These are phyloP conservation scores for Eueides isabella DNA, from an alignment of 1,140 invertebrate genomes.

Conservation along the genomic window DNA sequence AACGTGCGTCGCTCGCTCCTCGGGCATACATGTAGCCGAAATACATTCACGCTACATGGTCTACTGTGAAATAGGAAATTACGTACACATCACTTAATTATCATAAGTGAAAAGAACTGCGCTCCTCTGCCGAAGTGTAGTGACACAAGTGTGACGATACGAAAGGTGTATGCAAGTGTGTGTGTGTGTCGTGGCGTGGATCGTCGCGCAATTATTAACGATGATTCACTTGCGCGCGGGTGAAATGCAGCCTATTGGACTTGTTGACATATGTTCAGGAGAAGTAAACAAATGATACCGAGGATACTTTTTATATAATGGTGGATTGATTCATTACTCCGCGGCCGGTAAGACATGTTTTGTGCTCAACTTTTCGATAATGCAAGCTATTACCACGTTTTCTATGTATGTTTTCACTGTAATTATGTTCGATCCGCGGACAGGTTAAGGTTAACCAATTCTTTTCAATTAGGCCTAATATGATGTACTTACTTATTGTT, in stretches of 20 bases:
- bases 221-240: conserved; percentile 81
- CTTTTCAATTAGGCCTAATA: not conserved
- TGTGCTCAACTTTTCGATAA: not conserved
- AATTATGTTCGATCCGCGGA: not conserved
- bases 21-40: conserved; percentile 54
- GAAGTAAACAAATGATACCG: conserved; percentile 79
- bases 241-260: conserved; percentile 81
- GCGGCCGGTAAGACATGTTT: conserved; percentile 64
- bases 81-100: conserved; percentile 56
- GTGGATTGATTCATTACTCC: conserved; percentile 72
- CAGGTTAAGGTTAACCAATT: not conserved
- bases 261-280: conserved; percentile 80
- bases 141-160: conserved; percentile 67
- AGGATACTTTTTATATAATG: conserved; percentile 69
- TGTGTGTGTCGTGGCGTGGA: conserved; percentile 75
- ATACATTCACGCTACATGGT: conserved; percentile 55
- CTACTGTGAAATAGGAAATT: conserved; percentile 58
- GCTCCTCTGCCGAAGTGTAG: conserved; percentile 52
- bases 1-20: conserved; percentile 63
- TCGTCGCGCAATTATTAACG: conserved; percentile 81
- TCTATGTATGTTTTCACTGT: not conserved
- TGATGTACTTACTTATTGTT: not conserved
- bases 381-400: not conserved
- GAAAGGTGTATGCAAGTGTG: conserved; percentile 68
- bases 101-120: conserved; percentile 64